These are phyloP conservation scores for Zalophus californianus DNA, from an alignment of 2,797 vertebrate species.

Conservation along the genomic window DNA sequence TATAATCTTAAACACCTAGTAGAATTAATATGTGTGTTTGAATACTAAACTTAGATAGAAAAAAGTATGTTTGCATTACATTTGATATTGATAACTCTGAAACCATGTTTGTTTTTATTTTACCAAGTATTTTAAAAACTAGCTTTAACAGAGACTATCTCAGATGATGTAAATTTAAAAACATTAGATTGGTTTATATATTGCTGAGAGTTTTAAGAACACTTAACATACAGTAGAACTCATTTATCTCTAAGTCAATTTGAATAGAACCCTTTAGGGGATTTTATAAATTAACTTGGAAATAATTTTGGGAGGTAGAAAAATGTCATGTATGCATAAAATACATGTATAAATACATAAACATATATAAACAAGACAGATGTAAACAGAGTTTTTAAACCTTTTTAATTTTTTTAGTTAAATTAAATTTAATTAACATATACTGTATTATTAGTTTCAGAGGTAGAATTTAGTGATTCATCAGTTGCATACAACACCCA, in stretches of 20 bases:
- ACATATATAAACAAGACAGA: neutral
- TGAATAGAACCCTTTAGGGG: neutral
- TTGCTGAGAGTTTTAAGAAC: neutral
- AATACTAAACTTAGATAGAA: neutral
- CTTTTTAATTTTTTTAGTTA: neutral
- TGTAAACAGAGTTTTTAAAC: neutral
- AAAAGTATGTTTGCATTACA: neutral
- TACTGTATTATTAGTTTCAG: neutral
- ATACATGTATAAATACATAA: neutral
- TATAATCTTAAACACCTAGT: neutral
- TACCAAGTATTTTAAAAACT: neutral
- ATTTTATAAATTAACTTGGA: neutral
- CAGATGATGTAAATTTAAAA: neutral
- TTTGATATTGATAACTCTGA: neutral
- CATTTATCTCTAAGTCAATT: neutral
- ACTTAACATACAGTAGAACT: neutral
- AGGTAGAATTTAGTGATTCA: neutral
- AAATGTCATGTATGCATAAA: neutral
- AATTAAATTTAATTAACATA: neutral
- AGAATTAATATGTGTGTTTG: neutral
- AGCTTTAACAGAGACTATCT: neutral
- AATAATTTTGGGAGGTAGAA: neutral
- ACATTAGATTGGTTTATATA: neutral
- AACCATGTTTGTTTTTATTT: neutral
- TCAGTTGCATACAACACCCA: neutral